These are phyloP conservation scores for Ondatra zibethicus DNA, from an alignment of 2,113 vertebrate species.

Conservation along the genomic window DNA sequence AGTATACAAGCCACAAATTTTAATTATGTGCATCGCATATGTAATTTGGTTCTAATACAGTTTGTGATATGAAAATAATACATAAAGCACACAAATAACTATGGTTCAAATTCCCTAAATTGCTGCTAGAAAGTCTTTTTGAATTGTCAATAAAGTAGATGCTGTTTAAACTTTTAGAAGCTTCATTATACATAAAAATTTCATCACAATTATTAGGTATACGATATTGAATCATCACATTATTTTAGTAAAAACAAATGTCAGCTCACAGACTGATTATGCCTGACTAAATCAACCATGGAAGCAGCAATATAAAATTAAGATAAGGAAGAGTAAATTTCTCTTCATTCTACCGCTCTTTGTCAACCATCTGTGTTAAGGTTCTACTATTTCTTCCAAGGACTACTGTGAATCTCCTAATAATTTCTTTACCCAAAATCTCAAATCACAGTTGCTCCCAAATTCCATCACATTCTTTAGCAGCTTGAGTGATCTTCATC, in stretches of 20 bases:
- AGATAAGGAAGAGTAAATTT: not conserved
- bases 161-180: too few relatives aligned
- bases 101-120: too few relatives aligned
- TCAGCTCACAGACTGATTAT: not conserved
- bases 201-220: not conserved
- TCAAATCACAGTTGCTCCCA: not conserved
- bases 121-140: too few relatives aligned
- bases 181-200: too few relatives aligned
- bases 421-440: not conserved
- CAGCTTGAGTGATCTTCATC: not conserved
- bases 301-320: not conserved
- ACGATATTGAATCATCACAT: not conserved
- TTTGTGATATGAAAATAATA: too few relatives aligned
- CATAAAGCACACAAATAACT: too few relatives aligned
- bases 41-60: too few relatives aligned
- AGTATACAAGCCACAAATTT: too few relatives aligned
- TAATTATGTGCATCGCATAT: too few relatives aligned
- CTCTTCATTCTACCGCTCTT: not conserved
- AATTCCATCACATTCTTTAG: not conserved
- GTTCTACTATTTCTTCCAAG: not conserved
- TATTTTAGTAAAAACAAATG: not conserved
- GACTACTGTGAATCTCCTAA: not conserved
- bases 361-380: not conserved
- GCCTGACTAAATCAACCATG: not conserved
- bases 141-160: too few relatives aligned